Base-by-base conservation (phyloP, 2,113 vertebrate genomes). In the Lagopus leucura region DNA sequence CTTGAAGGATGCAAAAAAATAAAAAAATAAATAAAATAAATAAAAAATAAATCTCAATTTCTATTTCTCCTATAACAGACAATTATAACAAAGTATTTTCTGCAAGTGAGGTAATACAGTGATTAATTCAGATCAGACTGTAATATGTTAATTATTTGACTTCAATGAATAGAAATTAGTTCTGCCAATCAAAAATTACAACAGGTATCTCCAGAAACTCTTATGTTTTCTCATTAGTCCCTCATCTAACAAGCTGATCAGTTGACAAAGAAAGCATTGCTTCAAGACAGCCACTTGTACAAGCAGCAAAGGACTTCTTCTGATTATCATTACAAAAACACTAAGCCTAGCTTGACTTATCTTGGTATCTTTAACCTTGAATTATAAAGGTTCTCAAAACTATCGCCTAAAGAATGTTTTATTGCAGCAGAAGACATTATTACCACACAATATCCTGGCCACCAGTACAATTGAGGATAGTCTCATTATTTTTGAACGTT, bases 311-410 rank as follows among this genome's bases (percentile, higher is more conserved):
- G 15, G 22, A 30, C 19, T 12, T 90, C 27, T 74, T 54, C 64
- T 48, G 8, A 80, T 77, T 24, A 21, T 11, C 40, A 32, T 61
- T 76, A 20, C 50, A 63, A 81, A 81, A 60, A 32, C 17, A 89
- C 13, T 36, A 79, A 87, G 36, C 64, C 67, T 77, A 18, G 17
- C 64, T 86, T 86, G 47, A 78, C 48, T 84, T 83, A 42, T 14
- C 84, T 78, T 34, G 42, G 10, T 63, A 82, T 57, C 76, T 90
- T 93, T 92, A 75, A 93, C 92, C 86, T 95, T 95, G 80, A 92
- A 82, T 73, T 74, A 36, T 55, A 72, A 81, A 86, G 77, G 54
- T 42, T 25, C n/a, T 78, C 73, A 89, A 82, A 95, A 86, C 50
- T 45, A 74, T 57, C 25, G 42, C 60, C 38, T 69, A 28, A 86